These are phyloP conservation scores for Biston betularia DNA, from an alignment of 2,888 invertebrate species.

Conservation along the genomic window DNA sequence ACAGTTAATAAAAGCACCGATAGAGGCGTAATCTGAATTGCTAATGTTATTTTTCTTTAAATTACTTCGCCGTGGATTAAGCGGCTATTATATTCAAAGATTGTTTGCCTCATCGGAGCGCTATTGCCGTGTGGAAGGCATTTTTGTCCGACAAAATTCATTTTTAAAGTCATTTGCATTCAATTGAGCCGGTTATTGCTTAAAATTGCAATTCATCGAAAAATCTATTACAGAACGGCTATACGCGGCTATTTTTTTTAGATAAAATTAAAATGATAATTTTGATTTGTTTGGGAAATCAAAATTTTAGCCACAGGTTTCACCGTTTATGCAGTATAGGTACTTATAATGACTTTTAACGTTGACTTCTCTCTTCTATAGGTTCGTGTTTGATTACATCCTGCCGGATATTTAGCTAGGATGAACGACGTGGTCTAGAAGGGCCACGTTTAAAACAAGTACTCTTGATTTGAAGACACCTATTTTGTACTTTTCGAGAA, in stretches of 20 bases:
- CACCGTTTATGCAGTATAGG: no score
- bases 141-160: conserved; percentile 20
- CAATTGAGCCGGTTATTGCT: conserved; percentile 14
- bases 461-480: no score
- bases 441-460: no score
- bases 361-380: no score
- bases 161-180: conserved; percentile 25
- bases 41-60: conserved; percentile 85
- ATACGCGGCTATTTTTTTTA: not conserved
- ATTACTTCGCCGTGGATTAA: conserved; percentile 78
- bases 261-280: no score
- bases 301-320: no score
- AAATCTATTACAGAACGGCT: not conserved
- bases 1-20: conserved; percentile 80
- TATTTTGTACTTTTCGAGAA: no score
- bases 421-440: no score
- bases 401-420: no score
- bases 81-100: conserved; percentile 77
- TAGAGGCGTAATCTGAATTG: conserved; percentile 80
- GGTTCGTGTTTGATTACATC: no score
- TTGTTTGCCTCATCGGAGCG: conserved; percentile 70
- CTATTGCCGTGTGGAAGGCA: conserved; percentile 52
- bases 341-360: no score
- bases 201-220: conserved; percentile 13
- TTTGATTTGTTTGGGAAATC: no score